A percentile compares a stretch with the other conserved stretches of the same genome.
These are phyloP conservation scores for Tetanocera ferruginea DNA, from an alignment of 2,888 invertebrate genomes.

Conservation along the genomic window DNA sequence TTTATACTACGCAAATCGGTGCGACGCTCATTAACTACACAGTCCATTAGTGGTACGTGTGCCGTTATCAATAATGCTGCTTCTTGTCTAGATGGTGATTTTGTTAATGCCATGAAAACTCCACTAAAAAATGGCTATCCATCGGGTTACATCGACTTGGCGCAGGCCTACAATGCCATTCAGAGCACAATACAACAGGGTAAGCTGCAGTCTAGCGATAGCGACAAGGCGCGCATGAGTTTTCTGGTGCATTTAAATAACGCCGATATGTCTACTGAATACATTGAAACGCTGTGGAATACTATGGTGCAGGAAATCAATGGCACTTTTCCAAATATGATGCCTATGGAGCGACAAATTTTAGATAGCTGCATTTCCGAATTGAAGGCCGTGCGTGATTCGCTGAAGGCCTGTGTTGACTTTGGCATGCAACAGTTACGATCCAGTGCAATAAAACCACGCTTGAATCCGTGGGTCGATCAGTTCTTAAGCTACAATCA, in stretches of 20 bases:
- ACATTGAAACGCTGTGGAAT: slow-evolving; percentile 86
- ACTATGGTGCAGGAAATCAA: slow-evolving; percentile 81
- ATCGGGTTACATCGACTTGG: slow-evolving; percentile 81
- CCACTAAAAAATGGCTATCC: slow-evolving; percentile 83
- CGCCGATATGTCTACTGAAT: slow-evolving; percentile 91
- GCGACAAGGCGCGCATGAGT: slow-evolving; percentile 81
- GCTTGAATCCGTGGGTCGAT: slow-evolving; percentile 87
- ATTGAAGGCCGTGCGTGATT: slow-evolving; percentile 66
- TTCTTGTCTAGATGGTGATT: slow-evolving; percentile 87
- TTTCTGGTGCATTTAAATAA: slow-evolving; percentile 89
- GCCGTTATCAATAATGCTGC: slow-evolving; percentile 95
- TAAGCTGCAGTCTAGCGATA: slow-evolving; percentile 82
- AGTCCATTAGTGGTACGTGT: slow-evolving; percentile 95
- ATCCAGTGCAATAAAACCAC: slow-evolving; percentile 85
- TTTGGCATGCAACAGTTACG: slow-evolving; percentile 86
- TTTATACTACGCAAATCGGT: slow-evolving; percentile 97
- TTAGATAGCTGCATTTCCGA: slow-evolving; percentile 80
- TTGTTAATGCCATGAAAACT: slow-evolving; percentile 79
- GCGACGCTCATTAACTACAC: slow-evolving; percentile 90
- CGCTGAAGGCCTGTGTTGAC: slow-evolving; percentile 77
- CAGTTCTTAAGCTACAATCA: slow-evolving; percentile 83
- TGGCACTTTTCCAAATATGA: slow-evolving; percentile 75
- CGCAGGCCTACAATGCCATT: slow-evolving; percentile 86
- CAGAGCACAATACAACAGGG: slow-evolving; percentile 86
- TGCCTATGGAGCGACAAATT: slow-evolving; percentile 77